These are phyloP conservation scores for Osmoderma eremita DNA, from an alignment of 2,888 invertebrate species.

Conservation along the genomic window DNA sequence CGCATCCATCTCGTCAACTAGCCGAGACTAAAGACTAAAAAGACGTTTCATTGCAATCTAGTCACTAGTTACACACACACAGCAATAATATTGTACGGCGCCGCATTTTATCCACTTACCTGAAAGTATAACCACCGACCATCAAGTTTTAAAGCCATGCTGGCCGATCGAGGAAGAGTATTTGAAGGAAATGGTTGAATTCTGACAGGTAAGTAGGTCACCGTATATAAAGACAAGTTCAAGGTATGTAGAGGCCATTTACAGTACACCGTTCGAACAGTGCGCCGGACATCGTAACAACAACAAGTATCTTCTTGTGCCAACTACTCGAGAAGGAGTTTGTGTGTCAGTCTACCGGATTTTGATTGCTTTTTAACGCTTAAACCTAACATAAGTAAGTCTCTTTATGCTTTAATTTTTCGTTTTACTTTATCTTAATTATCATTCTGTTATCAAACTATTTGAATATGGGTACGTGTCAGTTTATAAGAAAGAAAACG, in stretches of 20 bases:
- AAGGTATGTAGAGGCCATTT: conserved; percentile 73
- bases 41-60: neutral
- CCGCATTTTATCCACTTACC: conserved; percentile 34
- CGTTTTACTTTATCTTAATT: neutral
- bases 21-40: neutral
- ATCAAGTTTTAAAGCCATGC: conserved; percentile 31
- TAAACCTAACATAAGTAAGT: conserved; percentile 27
- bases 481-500: no score
- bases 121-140: conserved; percentile 35
- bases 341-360: conserved; percentile 17
- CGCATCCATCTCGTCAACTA: neutral
- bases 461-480: no score
- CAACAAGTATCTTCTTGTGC: conserved; percentile 29
- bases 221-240: conserved; percentile 84
- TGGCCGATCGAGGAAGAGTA: conserved; percentile 38
- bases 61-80: no score
- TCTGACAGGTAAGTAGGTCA: conserved; percentile 75
- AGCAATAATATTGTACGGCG: neutral
- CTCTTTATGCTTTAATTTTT: neutral
- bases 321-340: conserved; percentile 4
- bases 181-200: conserved; percentile 44
- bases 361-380: neutral
- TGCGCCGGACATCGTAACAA: no score
- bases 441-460: neutral
- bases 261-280: conserved; percentile 51